Conservation (phyloP, 2,888 invertebrate genomes). For the Nephrotoma appendiculata region DNA sequence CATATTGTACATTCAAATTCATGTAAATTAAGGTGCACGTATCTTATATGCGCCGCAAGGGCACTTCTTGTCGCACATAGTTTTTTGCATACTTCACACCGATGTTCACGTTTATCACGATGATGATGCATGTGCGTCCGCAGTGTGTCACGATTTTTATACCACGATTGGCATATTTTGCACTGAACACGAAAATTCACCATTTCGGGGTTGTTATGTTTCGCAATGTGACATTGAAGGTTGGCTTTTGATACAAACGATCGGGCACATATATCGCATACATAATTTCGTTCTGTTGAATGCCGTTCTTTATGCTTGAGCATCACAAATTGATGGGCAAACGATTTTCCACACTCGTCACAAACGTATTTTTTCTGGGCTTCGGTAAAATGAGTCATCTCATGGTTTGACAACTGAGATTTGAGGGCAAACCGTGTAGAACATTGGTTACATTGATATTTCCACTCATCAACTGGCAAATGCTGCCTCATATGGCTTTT, state of each 20-base stretch:
- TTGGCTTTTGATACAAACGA: constrained; percentile 11
- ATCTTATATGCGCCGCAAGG: constrained; percentile 11
- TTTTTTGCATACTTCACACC: constrained; percentile 10
- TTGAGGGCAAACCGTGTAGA: constrained; percentile 12
- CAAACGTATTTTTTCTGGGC: constrained; percentile 13
- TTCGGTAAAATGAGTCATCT: constrained; percentile 11
- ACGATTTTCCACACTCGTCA: constrained; percentile 14
- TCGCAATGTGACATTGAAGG: constrained; percentile 9
- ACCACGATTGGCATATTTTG: constrained; percentile 11
- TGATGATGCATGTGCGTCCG: constrained; percentile 12
- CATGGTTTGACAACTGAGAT: constrained; percentile 14
- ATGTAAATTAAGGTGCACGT: constrained; percentile 12
- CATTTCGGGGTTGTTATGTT: constrained; percentile 2
- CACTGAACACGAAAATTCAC: constrained; percentile 11
- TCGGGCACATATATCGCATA: constrained; percentile 14
- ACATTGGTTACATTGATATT: constrained; percentile 12
- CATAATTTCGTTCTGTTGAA: constrained; percentile 10
- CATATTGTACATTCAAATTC: constrained; percentile 12
- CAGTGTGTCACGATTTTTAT: constrained; percentile 13
- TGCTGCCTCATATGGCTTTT: constrained; percentile 14
- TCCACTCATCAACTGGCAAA: constrained; percentile 11
- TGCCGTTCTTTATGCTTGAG: constrained; percentile 12
- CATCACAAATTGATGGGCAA: constrained; percentile 13
- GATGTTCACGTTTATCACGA: constrained; percentile 9
- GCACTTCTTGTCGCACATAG: constrained; percentile 11